A percentile compares a stretch with the other conserved stretches of the same genome.
phyloP scores from a whole-genome alignment of 2,888 invertebrate genomes.

The Vandiemenella viatica region DNA sequence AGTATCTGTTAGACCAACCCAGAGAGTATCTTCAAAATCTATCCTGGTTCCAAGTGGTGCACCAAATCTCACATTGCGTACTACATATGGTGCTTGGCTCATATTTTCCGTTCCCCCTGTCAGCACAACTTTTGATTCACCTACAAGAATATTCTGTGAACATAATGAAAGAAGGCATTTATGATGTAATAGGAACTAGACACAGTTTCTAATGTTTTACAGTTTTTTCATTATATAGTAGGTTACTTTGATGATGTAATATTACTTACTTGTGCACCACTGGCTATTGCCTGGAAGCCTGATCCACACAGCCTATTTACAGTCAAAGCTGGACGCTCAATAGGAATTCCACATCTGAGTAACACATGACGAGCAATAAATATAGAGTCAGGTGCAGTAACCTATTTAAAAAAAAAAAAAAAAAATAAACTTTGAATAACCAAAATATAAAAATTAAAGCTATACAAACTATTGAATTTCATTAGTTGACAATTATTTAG shows the following conservation, averaged over 20 bases:
- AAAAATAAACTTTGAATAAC: not conserved
- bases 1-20: conserved; percentile 76
- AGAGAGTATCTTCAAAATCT: conserved; percentile 75
- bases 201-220: not conserved
- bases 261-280: conserved; percentile 62
- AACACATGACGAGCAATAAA: conserved; percentile 80
- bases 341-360: conserved; percentile 69
- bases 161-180: conserved; percentile 11
- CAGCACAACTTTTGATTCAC: conserved; percentile 69
- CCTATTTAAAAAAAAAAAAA: conserved; percentile 35
- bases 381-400: conserved; percentile 64
- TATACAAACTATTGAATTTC: too few relatives aligned
- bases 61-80: conserved; percentile 77
- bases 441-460: not conserved
- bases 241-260: not conserved
- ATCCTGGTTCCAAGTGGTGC: conserved; percentile 62
- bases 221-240: not conserved
- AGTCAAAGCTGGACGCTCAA: conserved; percentile 68
- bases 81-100: conserved; percentile 80
- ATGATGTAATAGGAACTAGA: not conserved
- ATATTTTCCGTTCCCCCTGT: conserved; percentile 93
- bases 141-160: conserved; percentile 66
- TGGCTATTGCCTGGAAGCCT: conserved; percentile 89
- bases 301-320: conserved; percentile 94
- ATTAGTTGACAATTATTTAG: too few relatives aligned